Evolutionary conservation across 2,113 vertebrate species (phyloP).

Genomic region (Bubo bubo): DNA sequence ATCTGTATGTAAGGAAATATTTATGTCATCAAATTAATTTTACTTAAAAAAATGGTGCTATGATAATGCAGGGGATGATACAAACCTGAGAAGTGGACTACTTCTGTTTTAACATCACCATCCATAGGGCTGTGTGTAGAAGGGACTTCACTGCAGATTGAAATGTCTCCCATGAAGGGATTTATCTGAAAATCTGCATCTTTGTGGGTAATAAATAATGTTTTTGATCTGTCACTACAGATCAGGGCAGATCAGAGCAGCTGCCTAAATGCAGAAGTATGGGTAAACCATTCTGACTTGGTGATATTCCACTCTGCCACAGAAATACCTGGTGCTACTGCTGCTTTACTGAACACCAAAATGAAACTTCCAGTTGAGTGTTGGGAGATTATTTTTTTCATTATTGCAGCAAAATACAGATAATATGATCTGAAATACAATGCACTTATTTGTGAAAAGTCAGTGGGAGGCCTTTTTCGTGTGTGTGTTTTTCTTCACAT

Average conservation of each 20-base stretch:
- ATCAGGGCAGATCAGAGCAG: not conserved
- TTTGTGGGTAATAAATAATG: not conserved
- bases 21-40: not conserved
- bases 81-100: not conserved
- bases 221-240: not conserved
- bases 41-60: not conserved
- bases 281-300: not conserved
- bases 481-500: accelerated
- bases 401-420: not conserved
- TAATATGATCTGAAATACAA: not conserved
- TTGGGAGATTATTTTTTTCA: not conserved
- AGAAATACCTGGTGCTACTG: not conserved
- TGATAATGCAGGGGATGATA: not conserved
- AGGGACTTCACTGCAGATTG: not conserved
- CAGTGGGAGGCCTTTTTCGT: not conserved
- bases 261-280: not conserved
- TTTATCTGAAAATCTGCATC: not conserved
- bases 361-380: not conserved
- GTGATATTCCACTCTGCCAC: not conserved
- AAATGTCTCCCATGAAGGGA: not conserved
- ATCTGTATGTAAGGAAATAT: not conserved
- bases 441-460: not conserved
- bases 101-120: not conserved
- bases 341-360: not conserved
- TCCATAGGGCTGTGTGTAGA: not conserved